Base-by-base conservation (phyloP, 2,113 vertebrate species). In the Sialia sialis region DNA sequence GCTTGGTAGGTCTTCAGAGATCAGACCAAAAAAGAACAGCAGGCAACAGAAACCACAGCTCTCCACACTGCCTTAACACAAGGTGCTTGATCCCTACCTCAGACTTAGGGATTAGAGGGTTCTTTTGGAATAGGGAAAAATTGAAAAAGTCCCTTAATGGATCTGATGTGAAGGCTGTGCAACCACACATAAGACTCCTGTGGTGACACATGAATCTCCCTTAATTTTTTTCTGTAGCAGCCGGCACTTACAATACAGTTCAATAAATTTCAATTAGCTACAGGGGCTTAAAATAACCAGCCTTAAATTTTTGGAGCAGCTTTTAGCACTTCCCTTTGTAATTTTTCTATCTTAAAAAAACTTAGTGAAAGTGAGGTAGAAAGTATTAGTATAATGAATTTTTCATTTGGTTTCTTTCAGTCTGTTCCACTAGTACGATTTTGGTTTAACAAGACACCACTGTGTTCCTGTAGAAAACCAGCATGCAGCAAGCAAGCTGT, bases 181-280 rank as follows among this genome's bases (percentile, higher is more conserved):
- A 68, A 73, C 10, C 20, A 39, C 36, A 32, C 0, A 1, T 12
- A 46, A 30, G 25, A 55, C 54, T 86, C 79, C 46, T n/a, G 2
- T 26, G 30, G 27, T 44, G 23, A 14, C 63, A 21, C 3, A 1
- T 68, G 51, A 66, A 64, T 72, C 44, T 82, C 48, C 23, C 39
- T 79, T 64, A 13, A 32, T 54, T 89, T 1, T 60, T 55, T 70
- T 69, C 34, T 93, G 16, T 58, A 88, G 26, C 46, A 88, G 46
- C 46, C 7, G 4, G 38, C 29, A 67, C 30, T 96, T 48, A 84
- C 19, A 77, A 13, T 68, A 46, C 19, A 78, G 56, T 90, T 92
- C 86, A 88, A 74, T 96, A 93, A 13, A 80, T 93, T 93, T 94
- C 92, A 96, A 43, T 90, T 93, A 87, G 48, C 60, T 75, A 26